Evolutionary conservation across 1,140 invertebrate genomes (phyloP).

Genomic region (Octopus sinensis): DNA sequence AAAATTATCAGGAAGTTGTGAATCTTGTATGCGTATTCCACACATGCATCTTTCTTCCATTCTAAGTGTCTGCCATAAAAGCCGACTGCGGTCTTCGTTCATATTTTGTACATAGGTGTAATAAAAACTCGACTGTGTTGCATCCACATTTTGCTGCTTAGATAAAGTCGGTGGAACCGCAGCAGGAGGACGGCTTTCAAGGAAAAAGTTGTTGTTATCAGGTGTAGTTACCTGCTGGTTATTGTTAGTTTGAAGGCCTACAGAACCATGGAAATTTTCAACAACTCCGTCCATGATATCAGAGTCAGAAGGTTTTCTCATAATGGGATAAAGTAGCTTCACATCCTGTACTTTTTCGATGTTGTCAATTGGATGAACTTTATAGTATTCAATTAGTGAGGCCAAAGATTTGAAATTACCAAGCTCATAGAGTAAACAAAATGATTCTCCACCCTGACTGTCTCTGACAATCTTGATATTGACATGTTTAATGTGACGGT

Average conservation of each 20-base stretch:
- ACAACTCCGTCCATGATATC: neutral
- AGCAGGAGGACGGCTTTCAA: neutral
- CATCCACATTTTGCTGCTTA: no score
- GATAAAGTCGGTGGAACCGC: neutral
- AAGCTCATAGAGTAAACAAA: neutral
- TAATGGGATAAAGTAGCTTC: neutral
- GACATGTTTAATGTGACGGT: constrained; percentile 6
- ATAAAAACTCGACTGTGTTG: neutral
- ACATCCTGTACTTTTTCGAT: neutral
- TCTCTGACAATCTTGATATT: neutral
- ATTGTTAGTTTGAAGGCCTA: neutral
- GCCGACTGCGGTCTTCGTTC: neutral
- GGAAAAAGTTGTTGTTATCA: neutral
- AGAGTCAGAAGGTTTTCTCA: neutral
- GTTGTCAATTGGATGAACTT: neutral
- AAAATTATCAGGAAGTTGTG: neutral
- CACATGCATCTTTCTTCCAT: neutral
- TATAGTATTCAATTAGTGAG: neutral
- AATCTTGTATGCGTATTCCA: neutral
- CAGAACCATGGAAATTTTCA: neutral
- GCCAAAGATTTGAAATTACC: neutral
- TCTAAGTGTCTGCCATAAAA: neutral
- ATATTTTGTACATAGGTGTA: neutral
- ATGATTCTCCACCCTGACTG: neutral
- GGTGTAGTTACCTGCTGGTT: neutral